These are phyloP conservation scores for Tiliacea aurago DNA, from an alignment of 2,888 invertebrate species.

Conservation along the genomic window DNA sequence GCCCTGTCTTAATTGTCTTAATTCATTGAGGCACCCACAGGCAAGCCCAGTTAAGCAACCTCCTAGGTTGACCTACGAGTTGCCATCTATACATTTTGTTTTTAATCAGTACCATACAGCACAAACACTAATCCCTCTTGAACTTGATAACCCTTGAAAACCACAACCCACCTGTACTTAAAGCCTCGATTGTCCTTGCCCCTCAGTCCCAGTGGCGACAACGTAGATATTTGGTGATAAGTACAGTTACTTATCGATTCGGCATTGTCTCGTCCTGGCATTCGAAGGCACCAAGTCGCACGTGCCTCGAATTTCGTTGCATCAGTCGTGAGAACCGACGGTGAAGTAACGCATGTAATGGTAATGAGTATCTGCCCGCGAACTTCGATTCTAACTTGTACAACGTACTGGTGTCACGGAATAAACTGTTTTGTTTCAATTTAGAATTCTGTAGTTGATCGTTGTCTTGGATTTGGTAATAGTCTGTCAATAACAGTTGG, in stretches of 20 bases:
- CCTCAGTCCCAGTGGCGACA: conserved; percentile 69
- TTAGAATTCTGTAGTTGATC: conserved; percentile 19
- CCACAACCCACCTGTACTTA: conserved; percentile 20
- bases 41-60: too few relatives aligned
- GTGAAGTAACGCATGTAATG: conserved; percentile 78
- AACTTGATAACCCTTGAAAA: neutral
- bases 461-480: conserved; percentile 7
- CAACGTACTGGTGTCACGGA: conserved; percentile 35
- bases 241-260: conserved; percentile 89
- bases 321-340: conserved; percentile 83
- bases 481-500: neutral
- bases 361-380: conserved; percentile 68
- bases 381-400: conserved; percentile 51
- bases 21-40: too few relatives aligned
- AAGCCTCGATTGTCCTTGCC: conserved; percentile 67
- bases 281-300: conserved; percentile 76
- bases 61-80: too few relatives aligned
- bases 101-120: neutral
- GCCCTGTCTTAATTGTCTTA: too few relatives aligned
- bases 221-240: conserved; percentile 82
- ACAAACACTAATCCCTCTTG: neutral
- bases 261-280: conserved; percentile 86
- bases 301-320: conserved; percentile 83
- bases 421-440: conserved; percentile 28
- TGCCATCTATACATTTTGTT: too few relatives aligned